These are phyloP conservation scores for Hapalemur alaotrensis DNA, from an alignment of 2,797 vertebrate species.

Conservation along the genomic window DNA sequence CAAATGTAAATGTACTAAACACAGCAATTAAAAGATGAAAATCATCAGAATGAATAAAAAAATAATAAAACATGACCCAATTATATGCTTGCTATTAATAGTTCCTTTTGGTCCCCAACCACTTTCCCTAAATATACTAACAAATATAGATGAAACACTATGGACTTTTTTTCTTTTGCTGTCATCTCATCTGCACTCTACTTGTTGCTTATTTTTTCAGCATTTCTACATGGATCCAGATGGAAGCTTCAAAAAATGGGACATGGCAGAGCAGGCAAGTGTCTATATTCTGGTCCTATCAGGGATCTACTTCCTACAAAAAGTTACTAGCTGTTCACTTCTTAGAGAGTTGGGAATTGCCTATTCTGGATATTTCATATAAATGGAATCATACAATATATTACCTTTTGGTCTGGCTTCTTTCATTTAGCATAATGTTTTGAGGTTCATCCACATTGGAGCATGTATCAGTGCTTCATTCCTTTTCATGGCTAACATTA, in stretches of 20 bases:
- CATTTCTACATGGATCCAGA: background rate
- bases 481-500: background rate
- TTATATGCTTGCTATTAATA: too few species aligned
- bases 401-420: background rate
- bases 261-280: background rate
- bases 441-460: background rate
- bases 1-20: background rate
- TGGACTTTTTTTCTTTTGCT: background rate
- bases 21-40: background rate
- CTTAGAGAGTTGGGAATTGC: background rate
- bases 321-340: background rate
- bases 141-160: background rate
- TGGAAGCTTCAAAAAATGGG: background rate
- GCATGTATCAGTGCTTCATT: background rate
- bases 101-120: background rate
- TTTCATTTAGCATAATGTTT: background rate
- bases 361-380: background rate
- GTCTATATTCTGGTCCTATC: background rate
- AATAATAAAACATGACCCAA: background rate
- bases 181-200: background rate
- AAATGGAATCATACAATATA: background rate
- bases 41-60: background rate
- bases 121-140: background rate
- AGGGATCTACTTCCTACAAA: background rate
- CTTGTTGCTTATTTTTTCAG: background rate